Base-by-base conservation (phyloP, 2,888 invertebrate species). In the Eumacrocentrus americanus region DNA sequence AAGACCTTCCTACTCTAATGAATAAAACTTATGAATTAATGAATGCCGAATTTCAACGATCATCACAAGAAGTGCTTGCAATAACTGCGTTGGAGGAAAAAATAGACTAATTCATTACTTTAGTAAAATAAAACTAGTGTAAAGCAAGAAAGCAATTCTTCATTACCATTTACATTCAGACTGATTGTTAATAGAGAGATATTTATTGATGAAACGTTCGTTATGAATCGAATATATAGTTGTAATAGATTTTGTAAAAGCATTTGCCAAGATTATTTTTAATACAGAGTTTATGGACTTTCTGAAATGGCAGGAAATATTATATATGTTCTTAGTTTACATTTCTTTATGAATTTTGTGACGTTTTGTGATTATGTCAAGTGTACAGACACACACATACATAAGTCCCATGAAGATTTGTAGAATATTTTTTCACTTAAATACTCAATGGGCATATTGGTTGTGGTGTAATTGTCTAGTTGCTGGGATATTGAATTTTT, bases 21-120 rank as follows among this genome's bases (percentile, higher is more conserved):
- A 87, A 89, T n/a, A 84, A 85, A 64, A 84, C 88, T 12, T 87
- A 88, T 73, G 81, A 82, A 40, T 76, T 82, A 18, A 91, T 93
- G 91, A 88, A 89, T 66, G 82, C 85, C 58, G 85, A 85, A 67
- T 91, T 85, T 63, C 80, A 83, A 44, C 81, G 82, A 68, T 73
- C 84, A 29, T 83, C 82, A n/a, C 78, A 83, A 58, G 84, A 86
- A 68, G 73, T 75, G 1, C 58, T 77, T 7, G 60, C 64, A 0
- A 61, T 67, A 34, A 70, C 76, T 18, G 23, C 11, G 22, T 29
- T 3, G n/a, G 34, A 42, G 72, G 61, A 62, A 67, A 38, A 67
- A 40, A 37, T 4, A 6, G 35, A 35, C 22, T 44, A 52, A 37
- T 16, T 37, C 22, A 52, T 22, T 14, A 3, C 35, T 4, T 48